Evolutionary conservation across 2,797 vertebrate species (phyloP).

Genomic region (Sebastes trivittatus): DNA sequence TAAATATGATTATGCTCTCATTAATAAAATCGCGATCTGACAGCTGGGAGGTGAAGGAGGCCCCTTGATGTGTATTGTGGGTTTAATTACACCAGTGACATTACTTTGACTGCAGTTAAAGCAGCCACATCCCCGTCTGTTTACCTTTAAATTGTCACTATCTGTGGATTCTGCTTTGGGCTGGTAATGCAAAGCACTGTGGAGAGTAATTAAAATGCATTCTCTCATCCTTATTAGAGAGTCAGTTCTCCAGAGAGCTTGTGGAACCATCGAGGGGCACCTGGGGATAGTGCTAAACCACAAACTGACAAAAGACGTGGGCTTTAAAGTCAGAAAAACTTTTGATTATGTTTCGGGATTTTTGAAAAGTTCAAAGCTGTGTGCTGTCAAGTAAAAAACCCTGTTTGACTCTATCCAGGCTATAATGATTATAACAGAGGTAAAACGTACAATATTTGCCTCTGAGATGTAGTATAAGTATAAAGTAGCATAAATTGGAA

Average conservation of each 20-base stretch:
- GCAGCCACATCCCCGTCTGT: constrained; percentile 18
- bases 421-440: neutral
- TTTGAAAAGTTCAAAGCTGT: neutral
- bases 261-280: neutral
- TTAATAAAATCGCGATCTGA: neutral
- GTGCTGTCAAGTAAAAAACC: neutral
- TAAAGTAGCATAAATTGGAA: too few relatives aligned
- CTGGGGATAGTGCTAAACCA: constrained; percentile 2
- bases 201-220: constrained; percentile 35
- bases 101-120: constrained; percentile 21
- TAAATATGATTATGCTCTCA: neutral
- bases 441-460: too few relatives aligned
- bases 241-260: constrained; percentile 4
- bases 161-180: constrained; percentile 25
- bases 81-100: constrained; percentile 35
- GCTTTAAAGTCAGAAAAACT: constrained; percentile 15
- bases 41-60: neutral
- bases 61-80: constrained; percentile 7
- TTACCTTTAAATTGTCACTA: constrained; percentile 39
- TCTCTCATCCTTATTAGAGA: constrained; percentile 19
- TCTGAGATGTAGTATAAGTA: too few relatives aligned
- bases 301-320: neutral
- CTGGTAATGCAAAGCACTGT: constrained; percentile 24
- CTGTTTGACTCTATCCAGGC: neutral
- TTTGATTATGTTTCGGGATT: neutral